A percentile compares a stretch with the other conserved stretches of the same genome.
phyloP scores from a whole-genome alignment of 2,888 invertebrate genomes.

The Hipparchia sbordonii region DNA sequence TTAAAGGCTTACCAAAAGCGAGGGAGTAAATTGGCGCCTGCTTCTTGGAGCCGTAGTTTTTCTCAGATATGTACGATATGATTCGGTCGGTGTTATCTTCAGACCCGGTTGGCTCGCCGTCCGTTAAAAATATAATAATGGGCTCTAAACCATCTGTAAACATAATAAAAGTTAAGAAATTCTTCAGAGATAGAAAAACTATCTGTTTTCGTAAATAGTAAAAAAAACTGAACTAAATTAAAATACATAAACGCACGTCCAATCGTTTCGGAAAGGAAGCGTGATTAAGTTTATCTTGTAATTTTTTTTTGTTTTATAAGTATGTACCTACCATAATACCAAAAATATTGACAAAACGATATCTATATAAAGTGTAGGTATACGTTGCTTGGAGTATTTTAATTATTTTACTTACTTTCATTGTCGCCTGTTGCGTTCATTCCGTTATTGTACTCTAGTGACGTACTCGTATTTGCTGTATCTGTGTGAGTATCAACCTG shows the following conservation, averaged over 20 bases:
- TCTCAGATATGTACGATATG: constrained; percentile 74
- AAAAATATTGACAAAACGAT: too few species aligned
- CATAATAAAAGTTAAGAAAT: neutral
- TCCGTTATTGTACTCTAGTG: neutral
- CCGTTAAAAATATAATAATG: constrained; percentile 85
- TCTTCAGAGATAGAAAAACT: too few species aligned
- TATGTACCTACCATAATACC: too few species aligned
- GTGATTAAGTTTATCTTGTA: too few species aligned
- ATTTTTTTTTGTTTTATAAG: too few species aligned
- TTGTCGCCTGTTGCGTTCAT: neutral
- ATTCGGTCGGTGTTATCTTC: constrained; percentile 79
- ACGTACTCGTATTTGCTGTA: neutral
- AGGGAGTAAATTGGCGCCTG: constrained; percentile 85
- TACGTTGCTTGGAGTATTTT: too few species aligned
- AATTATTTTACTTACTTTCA: neutral
- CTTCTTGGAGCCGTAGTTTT: constrained; percentile 67
- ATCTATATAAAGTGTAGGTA: too few species aligned
- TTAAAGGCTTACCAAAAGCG: constrained; percentile 82
- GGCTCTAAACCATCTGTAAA: constrained; percentile 69
- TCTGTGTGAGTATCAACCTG: constrained; percentile 30
- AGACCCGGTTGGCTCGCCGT: constrained; percentile 86
- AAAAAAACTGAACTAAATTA: too few species aligned
- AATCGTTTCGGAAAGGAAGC: too few species aligned
- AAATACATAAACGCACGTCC: too few species aligned
- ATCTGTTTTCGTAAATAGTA: too few species aligned